Percentiles rank a stretch among this genome's conserved stretches.
These are phyloP conservation scores for Pseudorhombus dupliciocellatus DNA, from an alignment of 2,113 vertebrate species.

Conservation along the genomic window DNA sequence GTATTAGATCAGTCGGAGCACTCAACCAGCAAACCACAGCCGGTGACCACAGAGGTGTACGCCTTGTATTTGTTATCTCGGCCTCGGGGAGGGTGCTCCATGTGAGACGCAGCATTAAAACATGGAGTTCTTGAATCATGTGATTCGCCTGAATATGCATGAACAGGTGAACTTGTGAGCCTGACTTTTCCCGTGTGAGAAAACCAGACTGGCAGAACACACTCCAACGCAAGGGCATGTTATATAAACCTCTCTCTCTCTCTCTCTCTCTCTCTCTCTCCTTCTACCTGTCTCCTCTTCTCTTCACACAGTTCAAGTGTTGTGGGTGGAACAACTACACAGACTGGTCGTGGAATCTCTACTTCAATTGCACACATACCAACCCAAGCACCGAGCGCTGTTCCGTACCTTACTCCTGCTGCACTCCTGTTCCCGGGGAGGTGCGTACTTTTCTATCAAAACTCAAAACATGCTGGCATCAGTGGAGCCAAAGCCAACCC, in stretches of 20 bases:
- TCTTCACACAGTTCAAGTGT: conserved; percentile 76
- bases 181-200: conserved; percentile 41
- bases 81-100: conserved; percentile 39
- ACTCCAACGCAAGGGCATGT: background rate
- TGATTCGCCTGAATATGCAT: conserved; percentile 53
- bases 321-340: conserved; percentile 83
- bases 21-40: conserved; percentile 13
- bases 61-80: conserved; percentile 5
- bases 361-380: conserved; percentile 79
- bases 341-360: conserved; percentile 83
- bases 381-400: conserved; percentile 81
- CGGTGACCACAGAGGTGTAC: background rate
- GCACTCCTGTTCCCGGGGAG: conserved; percentile 78
- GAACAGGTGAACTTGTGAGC: conserved; percentile 35
- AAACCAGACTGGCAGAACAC: conserved; percentile 50
- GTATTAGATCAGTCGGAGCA: conserved; percentile 23
- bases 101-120: conserved; percentile 19
- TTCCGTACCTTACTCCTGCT: conserved; percentile 82
- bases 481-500: too few relatives aligned
- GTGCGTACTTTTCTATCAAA: conserved; percentile 45
- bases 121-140: conserved; percentile 40
- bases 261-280: background rate
- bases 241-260: conserved; percentile 29
- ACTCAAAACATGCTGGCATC: background rate
- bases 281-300: background rate